Base-by-base conservation (phyloP, 1,140 invertebrate genomes). In the Aphidius ervi region DNA sequence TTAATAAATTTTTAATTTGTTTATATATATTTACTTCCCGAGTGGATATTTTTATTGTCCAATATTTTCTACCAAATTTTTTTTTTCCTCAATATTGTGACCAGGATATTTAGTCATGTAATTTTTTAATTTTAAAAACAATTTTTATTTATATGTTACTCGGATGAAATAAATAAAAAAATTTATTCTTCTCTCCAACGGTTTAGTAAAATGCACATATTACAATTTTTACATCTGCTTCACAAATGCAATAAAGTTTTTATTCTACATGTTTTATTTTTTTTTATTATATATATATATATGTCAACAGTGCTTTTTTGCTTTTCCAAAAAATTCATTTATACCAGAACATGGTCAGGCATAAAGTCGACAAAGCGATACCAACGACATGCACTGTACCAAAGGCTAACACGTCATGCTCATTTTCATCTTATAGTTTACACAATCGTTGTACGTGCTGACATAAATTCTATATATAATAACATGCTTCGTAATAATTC, bases 191-290 rank as follows among this genome's bases (percentile, higher is more conserved):
- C 4, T 31, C 23, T 31, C 23, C 2, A 31, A 31, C 23, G 23
- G 2, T 31, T 31, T 31, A 31, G 23, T 31, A 31, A 31, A 31
- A 31, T 48, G 56, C 46, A 48, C 43, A 66, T 61, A 64, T 71
- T 68, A 64, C 62, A 48, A 72, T 70, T 69, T 31, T 67, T 46
- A 58, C 63, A 61, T 62, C 57, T 64, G 66, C 59, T 31, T 50
- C 43, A n/a, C 57, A 60, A 68, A 70, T 66, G 65, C 67, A 71
- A 70, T 71, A 67, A 71, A 59, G 69, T 63, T 53, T 64, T 62
- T 61, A 45, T 39, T 46, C 20, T 61, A n/a, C 37, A 10, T 58
- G 6, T 57, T n/a, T 16, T 57, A 48, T 53, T 50, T 23, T 16
- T 57, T 41, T 59, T 42, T 48, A 43, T 23, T 39, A 46, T n/a